These are phyloP conservation scores for Ursus arctos DNA, from an alignment of 2,113 vertebrate genomes.

Conservation along the genomic window DNA sequence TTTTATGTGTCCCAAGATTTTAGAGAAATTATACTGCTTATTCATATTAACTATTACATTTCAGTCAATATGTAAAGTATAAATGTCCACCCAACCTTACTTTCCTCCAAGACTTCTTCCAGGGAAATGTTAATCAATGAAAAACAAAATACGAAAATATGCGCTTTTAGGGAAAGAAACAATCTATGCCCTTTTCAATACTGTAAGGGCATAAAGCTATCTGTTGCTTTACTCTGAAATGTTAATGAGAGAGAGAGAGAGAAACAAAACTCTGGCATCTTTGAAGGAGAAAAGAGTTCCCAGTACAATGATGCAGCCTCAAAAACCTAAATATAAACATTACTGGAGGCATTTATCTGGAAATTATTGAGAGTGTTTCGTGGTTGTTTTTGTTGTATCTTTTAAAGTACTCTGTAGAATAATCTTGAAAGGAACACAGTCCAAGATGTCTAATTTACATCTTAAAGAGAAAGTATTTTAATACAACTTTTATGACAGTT, in stretches of 20 bases:
- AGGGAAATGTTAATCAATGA: not conserved
- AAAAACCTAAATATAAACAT: not conserved
- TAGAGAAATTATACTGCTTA: not conserved
- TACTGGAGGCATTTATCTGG: not conserved
- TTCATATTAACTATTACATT: not conserved
- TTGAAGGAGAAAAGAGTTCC: not conserved
- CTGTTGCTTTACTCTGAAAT: not conserved
- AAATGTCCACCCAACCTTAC: not conserved
- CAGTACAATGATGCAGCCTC: not conserved
- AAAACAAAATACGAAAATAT: not conserved
- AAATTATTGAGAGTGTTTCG: not conserved
- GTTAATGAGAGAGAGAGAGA: not conserved
- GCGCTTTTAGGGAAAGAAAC: not conserved
- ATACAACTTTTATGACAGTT: not conserved
- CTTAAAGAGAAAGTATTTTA: not conserved
- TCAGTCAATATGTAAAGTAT: not conserved
- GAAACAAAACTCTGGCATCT: not conserved
- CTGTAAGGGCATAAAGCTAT: not conserved
- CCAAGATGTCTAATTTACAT: not conserved
- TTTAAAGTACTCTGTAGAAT: not conserved
- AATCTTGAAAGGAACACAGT: not conserved
- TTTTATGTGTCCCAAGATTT: not conserved
- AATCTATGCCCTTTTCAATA: not conserved
- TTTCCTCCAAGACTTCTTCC: not conserved
- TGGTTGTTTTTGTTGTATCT: not conserved